These are phyloP conservation scores for Venturia canescens DNA, from an alignment of 1,140 invertebrate species.

Conservation along the genomic window DNA sequence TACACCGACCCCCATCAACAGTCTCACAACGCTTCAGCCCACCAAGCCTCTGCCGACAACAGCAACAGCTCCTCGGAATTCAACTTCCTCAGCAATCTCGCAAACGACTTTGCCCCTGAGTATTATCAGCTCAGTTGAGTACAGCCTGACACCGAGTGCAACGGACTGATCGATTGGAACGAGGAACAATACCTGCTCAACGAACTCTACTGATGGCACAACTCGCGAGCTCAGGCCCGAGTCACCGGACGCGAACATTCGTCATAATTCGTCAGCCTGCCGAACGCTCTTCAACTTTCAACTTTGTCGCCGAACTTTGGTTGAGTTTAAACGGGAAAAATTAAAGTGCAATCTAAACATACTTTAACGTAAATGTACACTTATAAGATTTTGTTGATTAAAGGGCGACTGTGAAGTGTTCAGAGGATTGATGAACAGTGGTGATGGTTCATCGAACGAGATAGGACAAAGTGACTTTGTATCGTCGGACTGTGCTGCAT, in stretches of 20 bases:
- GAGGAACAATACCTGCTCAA: constrained; percentile 74
- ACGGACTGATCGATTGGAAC: constrained; percentile 70
- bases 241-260: neutral
- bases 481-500: neutral
- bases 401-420: constrained; percentile 1
- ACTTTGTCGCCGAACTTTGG: neutral
- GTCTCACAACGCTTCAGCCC: constrained; percentile 71
- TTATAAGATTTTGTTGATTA: constrained; percentile 15
- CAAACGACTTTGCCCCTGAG: constrained; percentile 93
- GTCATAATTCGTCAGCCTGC: neutral
- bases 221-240: neutral
- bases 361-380: neutral
- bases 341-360: constrained; percentile 29
- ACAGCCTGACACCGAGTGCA: constrained; percentile 66
- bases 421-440: neutral
- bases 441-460: neutral
- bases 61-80: constrained; percentile 94
- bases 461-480: neutral
- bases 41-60: constrained; percentile 82
- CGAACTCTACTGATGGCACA: constrained; percentile 67
- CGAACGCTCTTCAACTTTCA: neutral
- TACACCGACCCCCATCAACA: constrained; percentile 74
- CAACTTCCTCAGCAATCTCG: constrained; percentile 93
- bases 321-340: constrained; percentile 10
- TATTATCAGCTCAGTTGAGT: constrained; percentile 88